Percentiles rank a stretch among this genome's conserved stretches.
These are phyloP conservation scores for Protosalanx chinensis DNA, from an alignment of 2,797 vertebrate species.

Conservation along the genomic window DNA sequence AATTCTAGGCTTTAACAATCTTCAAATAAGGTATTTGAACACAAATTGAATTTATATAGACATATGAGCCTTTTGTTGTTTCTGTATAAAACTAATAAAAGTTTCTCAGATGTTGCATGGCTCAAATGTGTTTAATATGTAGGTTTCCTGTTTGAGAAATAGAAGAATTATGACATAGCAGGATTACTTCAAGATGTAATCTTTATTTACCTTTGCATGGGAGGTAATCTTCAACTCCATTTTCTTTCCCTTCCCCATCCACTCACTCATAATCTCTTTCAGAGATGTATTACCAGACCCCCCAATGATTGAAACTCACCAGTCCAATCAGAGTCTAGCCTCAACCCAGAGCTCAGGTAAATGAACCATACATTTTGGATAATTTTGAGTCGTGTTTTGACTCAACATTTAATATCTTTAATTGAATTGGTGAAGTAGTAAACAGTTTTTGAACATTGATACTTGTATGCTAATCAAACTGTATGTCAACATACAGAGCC, in stretches of 20 bases:
- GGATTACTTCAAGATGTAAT: too few species aligned
- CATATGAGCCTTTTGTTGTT: too few species aligned
- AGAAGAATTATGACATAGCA: too few species aligned
- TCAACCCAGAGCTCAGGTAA: conserved; percentile 60
- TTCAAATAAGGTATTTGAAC: too few species aligned
- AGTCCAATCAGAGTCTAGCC: conserved; percentile 30
- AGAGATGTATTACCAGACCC: conserved; percentile 53
- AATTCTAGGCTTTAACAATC: too few species aligned
- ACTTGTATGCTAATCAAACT: neutral
- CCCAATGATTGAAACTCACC: conserved; percentile 13
- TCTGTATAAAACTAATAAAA: too few species aligned
- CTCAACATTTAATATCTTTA: neutral
- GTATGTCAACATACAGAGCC: neutral
- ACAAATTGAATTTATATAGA: too few species aligned
- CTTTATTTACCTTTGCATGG: neutral
- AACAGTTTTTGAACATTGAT: neutral
- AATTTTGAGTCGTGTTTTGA: neutral
- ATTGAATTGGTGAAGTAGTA: neutral
- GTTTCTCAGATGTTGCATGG: too few species aligned
- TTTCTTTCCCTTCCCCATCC: neutral
- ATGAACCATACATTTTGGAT: neutral
- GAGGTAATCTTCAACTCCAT: neutral
- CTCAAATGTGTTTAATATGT: too few species aligned
- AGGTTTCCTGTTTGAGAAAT: too few species aligned
- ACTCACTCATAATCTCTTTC: conserved; percentile 13